These are phyloP conservation scores for Serrognathus titanus DNA, from an alignment of 2,888 invertebrate genomes.

Conservation along the genomic window DNA sequence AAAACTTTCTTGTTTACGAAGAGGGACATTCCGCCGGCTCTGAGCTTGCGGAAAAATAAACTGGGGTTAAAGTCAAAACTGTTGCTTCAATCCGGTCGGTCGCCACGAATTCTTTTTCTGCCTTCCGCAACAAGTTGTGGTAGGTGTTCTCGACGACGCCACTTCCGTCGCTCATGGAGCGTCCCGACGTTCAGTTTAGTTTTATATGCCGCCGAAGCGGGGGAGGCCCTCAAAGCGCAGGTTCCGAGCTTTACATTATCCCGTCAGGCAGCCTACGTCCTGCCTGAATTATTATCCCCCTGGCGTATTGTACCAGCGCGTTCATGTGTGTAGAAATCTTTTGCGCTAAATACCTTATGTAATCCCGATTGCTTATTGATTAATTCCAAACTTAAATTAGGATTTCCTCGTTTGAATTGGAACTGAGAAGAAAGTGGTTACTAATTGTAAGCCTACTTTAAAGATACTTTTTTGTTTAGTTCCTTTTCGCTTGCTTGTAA, in stretches of 20 bases:
- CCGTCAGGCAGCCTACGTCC: conserved; percentile 47
- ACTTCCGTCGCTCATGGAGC: conserved; percentile 22
- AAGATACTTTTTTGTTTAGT: too few species aligned
- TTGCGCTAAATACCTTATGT: background rate
- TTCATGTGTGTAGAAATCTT: background rate
- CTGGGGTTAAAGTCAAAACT: background rate
- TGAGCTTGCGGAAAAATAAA: background rate
- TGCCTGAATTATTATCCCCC: conserved; percentile 47
- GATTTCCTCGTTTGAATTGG: too few species aligned
- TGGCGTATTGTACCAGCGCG: background rate
- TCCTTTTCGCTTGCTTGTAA: too few species aligned
- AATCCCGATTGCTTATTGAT: background rate
- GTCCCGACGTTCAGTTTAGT: conserved; percentile 25
- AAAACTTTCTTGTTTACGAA: background rate
- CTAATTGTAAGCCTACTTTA: too few species aligned
- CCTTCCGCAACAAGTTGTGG: conserved; percentile 16
- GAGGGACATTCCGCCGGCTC: background rate
- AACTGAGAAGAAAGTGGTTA: too few species aligned
- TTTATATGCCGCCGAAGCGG: conserved; percentile 27
- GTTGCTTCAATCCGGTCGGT: background rate
- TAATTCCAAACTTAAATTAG: too few species aligned
- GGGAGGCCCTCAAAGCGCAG: conserved; percentile 25
- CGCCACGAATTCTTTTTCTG: background rate
- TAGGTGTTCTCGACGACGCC: conserved; percentile 15
- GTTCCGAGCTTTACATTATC: conserved; percentile 20